A percentile compares a stretch with the other conserved stretches of the same genome.
Evolutionary conservation across 2,797 vertebrate species (phyloP).

Genomic region (Brachyalestes nurse): DNA sequence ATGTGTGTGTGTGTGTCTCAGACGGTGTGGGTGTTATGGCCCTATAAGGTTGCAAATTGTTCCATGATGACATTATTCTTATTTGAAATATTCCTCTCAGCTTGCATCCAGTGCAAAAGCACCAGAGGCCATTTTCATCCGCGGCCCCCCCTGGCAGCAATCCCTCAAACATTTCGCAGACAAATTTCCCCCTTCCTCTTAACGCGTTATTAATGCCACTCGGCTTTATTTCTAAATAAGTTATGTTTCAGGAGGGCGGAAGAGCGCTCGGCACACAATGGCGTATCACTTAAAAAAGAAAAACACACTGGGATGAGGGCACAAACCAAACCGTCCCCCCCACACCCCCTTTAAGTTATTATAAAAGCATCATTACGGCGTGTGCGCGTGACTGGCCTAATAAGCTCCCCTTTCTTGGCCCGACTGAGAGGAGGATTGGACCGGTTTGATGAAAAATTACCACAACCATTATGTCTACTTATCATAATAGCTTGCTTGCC

Average conservation of each 20-base stretch:
- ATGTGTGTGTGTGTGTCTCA: slow-evolving; percentile 26
- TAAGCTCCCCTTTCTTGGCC: slow-evolving; percentile 59
- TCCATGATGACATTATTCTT: slow-evolving; percentile 70
- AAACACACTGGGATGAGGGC: slow-evolving; percentile 44
- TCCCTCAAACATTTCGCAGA: slow-evolving; percentile 71
- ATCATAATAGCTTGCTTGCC: slow-evolving; percentile 64
- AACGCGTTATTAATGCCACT: slow-evolving; percentile 66
- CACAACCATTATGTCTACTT: slow-evolving; percentile 60
- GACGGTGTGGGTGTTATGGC: slow-evolving; percentile 46
- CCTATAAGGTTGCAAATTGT: slow-evolving; percentile 73
- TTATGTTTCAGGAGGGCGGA: slow-evolving; percentile 57
- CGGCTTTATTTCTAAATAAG: slow-evolving; percentile 70
- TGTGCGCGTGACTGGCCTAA: slow-evolving; percentile 62
- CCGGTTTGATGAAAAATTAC: slow-evolving; percentile 62
- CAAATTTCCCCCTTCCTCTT: slow-evolving; percentile 67
- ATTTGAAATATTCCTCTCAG: slow-evolving; percentile 72
- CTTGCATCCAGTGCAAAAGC: slow-evolving; percentile 60
- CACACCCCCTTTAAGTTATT: slow-evolving; percentile 67
- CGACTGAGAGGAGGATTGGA: slow-evolving; percentile 58
- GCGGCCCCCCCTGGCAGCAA: slow-evolving; percentile 63
- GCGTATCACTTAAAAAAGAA: slow-evolving; percentile 63
- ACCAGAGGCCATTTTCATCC: slow-evolving; percentile 64
- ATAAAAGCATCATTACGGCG: slow-evolving; percentile 64
- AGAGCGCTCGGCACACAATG: slow-evolving; percentile 54
- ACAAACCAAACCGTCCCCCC: slow-evolving; percentile 52